Evolutionary conservation across 2,888 invertebrate genomes (phyloP), one percentile per base, ranked within the genome.

Genomic region (Drosophila melanocephala): DNA sequence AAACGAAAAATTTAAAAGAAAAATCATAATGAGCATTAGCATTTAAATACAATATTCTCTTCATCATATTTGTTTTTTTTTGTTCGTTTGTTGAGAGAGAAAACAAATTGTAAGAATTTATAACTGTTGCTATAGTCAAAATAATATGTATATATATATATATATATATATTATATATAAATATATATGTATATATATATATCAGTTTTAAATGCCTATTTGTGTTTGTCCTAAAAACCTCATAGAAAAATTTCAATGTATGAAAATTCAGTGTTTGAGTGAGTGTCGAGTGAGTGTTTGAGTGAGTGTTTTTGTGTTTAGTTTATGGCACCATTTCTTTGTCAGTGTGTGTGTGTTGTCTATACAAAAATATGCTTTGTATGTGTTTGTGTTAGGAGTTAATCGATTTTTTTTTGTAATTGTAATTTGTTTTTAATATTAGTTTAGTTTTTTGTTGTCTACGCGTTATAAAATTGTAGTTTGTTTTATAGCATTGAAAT

Each of bases 261-360:
- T 74, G 30, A 73, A 14, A 44, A 44, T 22, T 44, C 14, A 47
- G 64, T 74, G 74, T 74, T 53, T 72, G 39, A 74, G 56, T 65
- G 32, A 72, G 68, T 69, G 47, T n/a, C 1, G 32, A 28, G 60
- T 74, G 74, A 77, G 53, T 71, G 42, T 71, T 57, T 63, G 22
- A 72, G 67, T 70, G 44, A 50, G 26, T 39, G 58, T 52, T 28
- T 53, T 30, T 67, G 61, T 70, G 50, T 79, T 77, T 75, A 74
- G 77, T 84, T 77, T 89, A 91, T 86, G 91, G 84, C 84, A 85
- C 84, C 75, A 66, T 87, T 88, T 86, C 65, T 87, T 88, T 72
- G 57, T 71, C 37, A 69, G 44, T 65, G 59, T 65, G 47, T 71
- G 63, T 69, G 59, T 68, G 64, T 72, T 50, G 68, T 74, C 51